phyloP scores from a whole-genome alignment of 2,113 vertebrate genomes.

The Ahaetulla prasina region DNA sequence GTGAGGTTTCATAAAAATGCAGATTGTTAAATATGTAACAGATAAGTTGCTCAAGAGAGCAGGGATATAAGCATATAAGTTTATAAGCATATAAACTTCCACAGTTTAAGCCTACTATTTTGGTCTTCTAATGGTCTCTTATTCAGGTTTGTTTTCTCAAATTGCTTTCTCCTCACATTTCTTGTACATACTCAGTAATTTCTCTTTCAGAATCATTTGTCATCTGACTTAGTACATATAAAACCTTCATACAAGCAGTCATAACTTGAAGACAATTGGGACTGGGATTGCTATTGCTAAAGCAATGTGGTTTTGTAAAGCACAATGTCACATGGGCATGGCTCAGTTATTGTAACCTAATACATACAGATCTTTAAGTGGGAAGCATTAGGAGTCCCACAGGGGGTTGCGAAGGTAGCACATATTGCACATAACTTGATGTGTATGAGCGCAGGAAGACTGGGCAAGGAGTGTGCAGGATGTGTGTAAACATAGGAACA shows the following conservation, averaged over 20 bases:
- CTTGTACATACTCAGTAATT: not conserved
- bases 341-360: not conserved
- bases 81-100: not conserved
- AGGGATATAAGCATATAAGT: not conserved
- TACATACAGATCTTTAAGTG: not conserved
- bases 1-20: not conserved
- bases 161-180: not conserved
- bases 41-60: not conserved
- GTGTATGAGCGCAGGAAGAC: not conserved
- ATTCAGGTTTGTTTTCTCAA: not conserved
- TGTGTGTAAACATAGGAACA: not conserved
- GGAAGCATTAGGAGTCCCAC: not conserved
- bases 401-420: not conserved
- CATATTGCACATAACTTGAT: not conserved
- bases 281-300: not conserved
- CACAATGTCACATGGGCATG: not conserved
- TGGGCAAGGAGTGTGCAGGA: not conserved
- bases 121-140: not conserved
- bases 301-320: not conserved
- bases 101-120: not conserved
- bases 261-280: not conserved
- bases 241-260: not conserved
- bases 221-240: not conserved
- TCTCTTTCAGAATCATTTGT: not conserved
- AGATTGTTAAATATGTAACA: not conserved